Base-by-base conservation (phyloP, 2,113 vertebrate genomes). In the Agelaius phoeniceus region DNA sequence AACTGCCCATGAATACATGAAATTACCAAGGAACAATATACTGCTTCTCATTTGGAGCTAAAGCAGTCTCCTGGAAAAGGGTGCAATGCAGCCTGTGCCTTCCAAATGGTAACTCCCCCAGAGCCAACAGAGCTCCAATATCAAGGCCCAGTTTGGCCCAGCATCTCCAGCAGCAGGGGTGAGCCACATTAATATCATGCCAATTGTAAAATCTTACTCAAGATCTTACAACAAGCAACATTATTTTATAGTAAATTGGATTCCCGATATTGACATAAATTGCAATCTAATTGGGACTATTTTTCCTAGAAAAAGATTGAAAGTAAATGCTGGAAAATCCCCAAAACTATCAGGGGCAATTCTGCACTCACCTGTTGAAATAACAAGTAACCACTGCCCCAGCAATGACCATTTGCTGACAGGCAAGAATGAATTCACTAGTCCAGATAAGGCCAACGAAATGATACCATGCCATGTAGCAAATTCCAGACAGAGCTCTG, bases 391-490 rank as follows among this genome's bases (percentile, higher is more conserved):
- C 97, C 81, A 98, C 97, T 15, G 97, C 96, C 37, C 98, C 98
- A 22, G 98, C 96, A 39, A 98, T 78, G 0, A 96, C 95, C 94
- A 98, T 98, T 39, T 98, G 98, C 86, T 98, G 98, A 93, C 98
- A 98, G 0, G 98, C 96, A 23, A 98, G 97, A 87, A 98, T 97
- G 97, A 98, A 98, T 83, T 98, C 98, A 24, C 97, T 98, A 28
- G 98, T 98, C 98, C 98, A 98, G 83, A 98, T 69, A 61, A 98
- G 98, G 80, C 98, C 98, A 59, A 98, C 5, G 19, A 98, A 94
- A 91, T 98, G 98, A 89, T 98, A 98, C 98, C 98, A 98, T 83
- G 97, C 98, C 98, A 98, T 96, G 76, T 97, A 98, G 78, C 92
- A 97, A 90, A 98, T 96, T 82, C 97, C 97, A 16, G 63, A 91